A percentile compares a stretch with the other conserved stretches of the same genome.
Conservation (phyloP, 2,888 invertebrate genomes). For the Drosophila crucigera region DNA sequence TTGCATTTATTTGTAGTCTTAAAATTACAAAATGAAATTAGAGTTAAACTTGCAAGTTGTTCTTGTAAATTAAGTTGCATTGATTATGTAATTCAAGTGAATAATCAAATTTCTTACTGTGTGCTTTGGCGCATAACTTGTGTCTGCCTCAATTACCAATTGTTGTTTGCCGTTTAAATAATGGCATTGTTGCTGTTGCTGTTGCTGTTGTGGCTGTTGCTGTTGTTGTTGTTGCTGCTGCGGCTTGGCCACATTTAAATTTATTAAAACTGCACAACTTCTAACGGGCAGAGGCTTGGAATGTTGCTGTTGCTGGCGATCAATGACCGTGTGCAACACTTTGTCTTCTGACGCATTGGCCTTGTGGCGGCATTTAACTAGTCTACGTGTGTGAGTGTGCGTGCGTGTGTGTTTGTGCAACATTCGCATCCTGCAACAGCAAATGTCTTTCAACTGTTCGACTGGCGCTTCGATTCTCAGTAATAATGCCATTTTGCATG, state of each 20-base stretch:
- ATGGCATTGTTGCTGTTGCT: conserved; percentile 61
- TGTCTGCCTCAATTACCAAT: conserved; percentile 75
- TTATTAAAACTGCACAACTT: conserved; percentile 77
- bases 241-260: conserved; percentile 70
- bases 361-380: conserved; percentile 7
- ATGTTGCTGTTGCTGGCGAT: conserved; percentile 57
- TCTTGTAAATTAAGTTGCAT: not conserved
- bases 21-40: not conserved
- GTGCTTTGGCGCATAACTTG: conserved; percentile 51
- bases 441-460: conserved; percentile 1
- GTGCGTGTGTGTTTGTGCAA: conserved; percentile 1
- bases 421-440: conserved; percentile 36
- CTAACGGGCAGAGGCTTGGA: conserved; percentile 68
- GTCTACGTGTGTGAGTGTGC: conserved; percentile 4
- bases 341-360: conserved; percentile 26
- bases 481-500: conserved; percentile 74
- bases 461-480: conserved; percentile 44
- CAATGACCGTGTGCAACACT: conserved; percentile 64
- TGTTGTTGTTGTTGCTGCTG: conserved; percentile 17
- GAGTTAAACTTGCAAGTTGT: not conserved
- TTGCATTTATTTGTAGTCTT: not conserved
- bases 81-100: not conserved
- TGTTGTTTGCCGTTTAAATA: conserved; percentile 75
- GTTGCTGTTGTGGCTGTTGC: conserved; percentile 4
- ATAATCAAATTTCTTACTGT: conserved; percentile 1